Percentiles rank a stretch among this genome's conserved stretches.
These are phyloP conservation scores for Mimachlamys varia DNA, from an alignment of 2,888 invertebrate genomes.

Conservation along the genomic window DNA sequence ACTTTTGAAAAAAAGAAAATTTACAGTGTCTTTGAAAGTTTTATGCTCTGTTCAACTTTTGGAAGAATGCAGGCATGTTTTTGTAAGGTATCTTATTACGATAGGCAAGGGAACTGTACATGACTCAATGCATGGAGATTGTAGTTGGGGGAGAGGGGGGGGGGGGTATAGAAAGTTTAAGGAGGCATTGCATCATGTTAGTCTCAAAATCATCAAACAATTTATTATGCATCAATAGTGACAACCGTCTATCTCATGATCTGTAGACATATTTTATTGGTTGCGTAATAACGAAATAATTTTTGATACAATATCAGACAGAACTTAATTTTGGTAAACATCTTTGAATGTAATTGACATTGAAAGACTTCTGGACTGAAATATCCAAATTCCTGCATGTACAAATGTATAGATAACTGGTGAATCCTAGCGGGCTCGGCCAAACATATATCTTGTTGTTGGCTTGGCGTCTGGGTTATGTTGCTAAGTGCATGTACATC, in stretches of 20 bases:
- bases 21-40: too few relatives aligned
- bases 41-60: too few relatives aligned
- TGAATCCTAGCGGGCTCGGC: not conserved
- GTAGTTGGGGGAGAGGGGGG: too few relatives aligned
- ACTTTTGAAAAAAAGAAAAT: too few relatives aligned
- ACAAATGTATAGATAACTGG: not conserved
- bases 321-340: not conserved
- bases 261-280: not conserved
- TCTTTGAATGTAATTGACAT: not conserved
- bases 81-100: too few relatives aligned
- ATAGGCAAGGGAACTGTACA: too few relatives aligned
- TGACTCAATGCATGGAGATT: too few relatives aligned
- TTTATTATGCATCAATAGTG: not conserved
- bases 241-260: too few relatives aligned
- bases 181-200: too few relatives aligned
- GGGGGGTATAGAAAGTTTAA: too few relatives aligned
- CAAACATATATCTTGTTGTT: not conserved
- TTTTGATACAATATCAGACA: not conserved
- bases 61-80: too few relatives aligned
- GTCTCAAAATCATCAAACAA: not conserved
- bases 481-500: not conserved
- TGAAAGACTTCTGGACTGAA: not conserved
- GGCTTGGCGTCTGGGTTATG: not conserved
- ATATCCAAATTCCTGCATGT: slow-evolving; percentile 17
- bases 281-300: not conserved